Percentiles rank a stretch among this genome's conserved stretches.
Conservation (phyloP, 2,797 vertebrate species). For the Periophthalmus magnuspinnatus region DNA sequence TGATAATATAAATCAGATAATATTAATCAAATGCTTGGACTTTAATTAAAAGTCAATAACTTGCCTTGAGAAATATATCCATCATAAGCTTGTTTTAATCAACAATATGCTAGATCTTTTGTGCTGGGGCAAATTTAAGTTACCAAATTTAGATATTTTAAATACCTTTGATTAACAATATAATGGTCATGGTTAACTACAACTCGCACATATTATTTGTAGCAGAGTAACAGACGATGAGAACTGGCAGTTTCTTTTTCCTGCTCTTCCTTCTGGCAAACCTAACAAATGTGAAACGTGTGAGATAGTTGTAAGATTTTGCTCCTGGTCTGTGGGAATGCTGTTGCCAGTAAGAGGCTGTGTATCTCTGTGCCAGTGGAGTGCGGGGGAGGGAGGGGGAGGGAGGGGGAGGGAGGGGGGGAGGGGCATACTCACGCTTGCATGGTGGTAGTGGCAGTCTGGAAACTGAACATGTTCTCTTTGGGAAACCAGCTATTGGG, state of each 20-base stretch:
- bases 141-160: background rate
- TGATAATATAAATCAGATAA: no score
- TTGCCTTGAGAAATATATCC: no score
- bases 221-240: background rate
- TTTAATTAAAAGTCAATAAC: background rate
- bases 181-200: background rate
- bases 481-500: constrained; percentile 94
- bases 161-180: background rate
- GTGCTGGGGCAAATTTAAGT: no score
- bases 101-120: no score
- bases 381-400: background rate
- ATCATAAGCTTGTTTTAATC: no score
- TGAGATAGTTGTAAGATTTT: constrained; percentile 30
- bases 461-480: constrained; percentile 96
- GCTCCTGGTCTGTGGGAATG: constrained; percentile 3
- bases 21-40: no score
- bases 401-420: constrained; percentile 6
- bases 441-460: constrained; percentile 96
- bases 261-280: background rate
- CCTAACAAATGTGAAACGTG: constrained; percentile 4
- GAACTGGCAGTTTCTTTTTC: background rate
- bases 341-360: constrained; percentile 25
- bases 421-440: constrained; percentile 90
- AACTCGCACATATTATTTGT: background rate
- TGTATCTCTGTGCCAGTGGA: constrained; percentile 20